Evolutionary conservation across 2,797 vertebrate species (phyloP).

Genomic region (Argya squamiceps): DNA sequence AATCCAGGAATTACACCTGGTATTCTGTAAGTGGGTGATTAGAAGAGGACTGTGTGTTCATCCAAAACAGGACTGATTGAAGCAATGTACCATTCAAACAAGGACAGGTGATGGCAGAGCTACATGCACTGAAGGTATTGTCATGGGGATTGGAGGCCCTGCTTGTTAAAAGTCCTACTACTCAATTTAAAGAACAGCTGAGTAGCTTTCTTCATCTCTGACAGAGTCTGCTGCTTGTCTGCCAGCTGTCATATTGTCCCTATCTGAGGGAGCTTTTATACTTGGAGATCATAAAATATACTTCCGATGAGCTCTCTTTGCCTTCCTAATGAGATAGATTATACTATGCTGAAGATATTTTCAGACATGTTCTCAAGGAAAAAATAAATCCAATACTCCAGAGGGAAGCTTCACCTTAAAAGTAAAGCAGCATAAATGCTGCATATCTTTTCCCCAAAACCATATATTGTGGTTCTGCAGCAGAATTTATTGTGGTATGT

Average conservation of each 20-base stretch:
- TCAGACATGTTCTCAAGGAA: not conserved
- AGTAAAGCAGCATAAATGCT: not conserved
- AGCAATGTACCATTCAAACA: not conserved
- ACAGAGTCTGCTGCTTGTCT: not conserved
- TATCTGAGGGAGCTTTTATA: not conserved
- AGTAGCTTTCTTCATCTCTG: not conserved
- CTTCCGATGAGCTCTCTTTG: slow-evolving; percentile 8
- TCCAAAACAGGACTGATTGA: not conserved
- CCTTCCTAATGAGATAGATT: not conserved
- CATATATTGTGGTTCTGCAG: not conserved
- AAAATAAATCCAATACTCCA: not conserved
- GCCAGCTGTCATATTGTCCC: slow-evolving; percentile 5
- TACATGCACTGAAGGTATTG: not conserved
- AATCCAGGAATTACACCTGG: not conserved
- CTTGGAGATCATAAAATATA: not conserved
- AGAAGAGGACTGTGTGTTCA: not conserved
- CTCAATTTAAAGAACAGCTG: not conserved
- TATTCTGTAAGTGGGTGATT: not conserved
- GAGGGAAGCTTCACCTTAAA: slow-evolving; percentile 7
- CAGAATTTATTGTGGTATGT: not conserved
- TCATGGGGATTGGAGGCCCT: not conserved
- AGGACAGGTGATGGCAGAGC: not conserved
- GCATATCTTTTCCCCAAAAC: not conserved
- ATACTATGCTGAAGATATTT: not conserved
- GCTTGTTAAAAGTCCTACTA: not conserved